Base-by-base conservation (phyloP, 1,140 invertebrate genomes). In the Sitobion miscanthi region DNA sequence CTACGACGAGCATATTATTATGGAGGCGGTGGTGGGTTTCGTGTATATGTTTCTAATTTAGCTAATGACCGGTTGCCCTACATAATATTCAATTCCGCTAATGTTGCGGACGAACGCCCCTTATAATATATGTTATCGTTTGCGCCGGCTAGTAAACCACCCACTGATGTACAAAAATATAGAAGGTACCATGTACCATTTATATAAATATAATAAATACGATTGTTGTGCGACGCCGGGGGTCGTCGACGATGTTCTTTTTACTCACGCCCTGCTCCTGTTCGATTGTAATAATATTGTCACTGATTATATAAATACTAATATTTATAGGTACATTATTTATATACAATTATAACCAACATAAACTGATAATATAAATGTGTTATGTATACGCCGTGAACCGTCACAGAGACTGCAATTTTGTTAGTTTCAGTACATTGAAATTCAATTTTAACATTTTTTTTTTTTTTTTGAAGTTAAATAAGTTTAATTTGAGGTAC, bases 1-100 rank as follows among this genome's bases (percentile, higher is more conserved):
- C 54, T 42, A 86, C n/a, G 9, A 42, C 54, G 25, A 30, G n/a
- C 62, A 77, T 77, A 77, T 77, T n/a, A 77, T 77, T 77, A 77
- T 77, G 30, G 62, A 77, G 30, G n/a, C 62, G 62, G 54, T 8
- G 23, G 54, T 23, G 23, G 54, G 89, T 42, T 42, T 90, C 23
- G 30, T 23, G 82, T 57, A 47, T 49, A 92, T 52, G 47, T 85
- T 93, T 54, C 77, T 93, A 93, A 93, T 93, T 93, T 85, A 85
- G 77, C 91, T 93, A 93, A 93, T 93, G 91, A 93, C 38, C 49
- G 54, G 49, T 35, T 47, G 90, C 54, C 21, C 62, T n/a, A 45
- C 45, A 91, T 90, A 62, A 47, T 69, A 62, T 89, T 89, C 52
- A 89, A 89, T 89, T 89, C 52, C 88, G 52, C 35, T 89, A 89